These are phyloP conservation scores for Ruditapes philippinarum DNA, from an alignment of 1,140 invertebrate species.

Conservation along the genomic window DNA sequence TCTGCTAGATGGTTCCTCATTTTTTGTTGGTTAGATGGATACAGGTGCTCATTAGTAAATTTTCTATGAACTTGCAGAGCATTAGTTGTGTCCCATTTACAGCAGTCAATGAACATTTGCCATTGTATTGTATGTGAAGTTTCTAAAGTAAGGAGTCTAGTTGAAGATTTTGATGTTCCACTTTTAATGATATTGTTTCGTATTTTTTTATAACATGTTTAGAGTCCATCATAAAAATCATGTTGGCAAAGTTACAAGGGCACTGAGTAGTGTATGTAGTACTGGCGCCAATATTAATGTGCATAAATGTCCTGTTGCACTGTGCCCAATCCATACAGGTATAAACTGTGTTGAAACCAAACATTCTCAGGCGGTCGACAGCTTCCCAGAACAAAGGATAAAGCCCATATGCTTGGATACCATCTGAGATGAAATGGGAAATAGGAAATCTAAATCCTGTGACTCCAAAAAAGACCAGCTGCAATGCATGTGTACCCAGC, in stretches of 20 bases:
- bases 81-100: background rate
- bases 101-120: slow-evolving; percentile 15
- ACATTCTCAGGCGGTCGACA: slow-evolving; percentile 15
- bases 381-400: slow-evolving; percentile 61
- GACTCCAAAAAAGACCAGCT: slow-evolving; percentile 65
- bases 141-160: background rate
- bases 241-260: background rate
- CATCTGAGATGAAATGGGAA: slow-evolving; percentile 61
- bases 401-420: slow-evolving; percentile 49
- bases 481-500: slow-evolving; percentile 54
- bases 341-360: slow-evolving; percentile 33
- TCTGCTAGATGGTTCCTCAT: slow-evolving; percentile 66
- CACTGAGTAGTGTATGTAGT: slow-evolving; percentile 30
- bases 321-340: slow-evolving; percentile 67
- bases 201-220: slow-evolving; percentile 49
- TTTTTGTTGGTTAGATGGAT: slow-evolving; percentile 23
- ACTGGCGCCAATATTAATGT: slow-evolving; percentile 25
- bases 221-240: slow-evolving; percentile 52
- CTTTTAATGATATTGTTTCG: slow-evolving; percentile 36
- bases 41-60: slow-evolving; percentile 7
- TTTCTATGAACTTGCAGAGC: slow-evolving; percentile 7
- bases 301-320: slow-evolving; percentile 55
- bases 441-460: slow-evolving; percentile 68
- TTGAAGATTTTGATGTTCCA: background rate
- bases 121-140: background rate